A percentile compares a stretch with the other conserved stretches of the same genome.
Evolutionary conservation across 2,113 vertebrate genomes (phyloP).

Genomic region (Xenus cinereus): DNA sequence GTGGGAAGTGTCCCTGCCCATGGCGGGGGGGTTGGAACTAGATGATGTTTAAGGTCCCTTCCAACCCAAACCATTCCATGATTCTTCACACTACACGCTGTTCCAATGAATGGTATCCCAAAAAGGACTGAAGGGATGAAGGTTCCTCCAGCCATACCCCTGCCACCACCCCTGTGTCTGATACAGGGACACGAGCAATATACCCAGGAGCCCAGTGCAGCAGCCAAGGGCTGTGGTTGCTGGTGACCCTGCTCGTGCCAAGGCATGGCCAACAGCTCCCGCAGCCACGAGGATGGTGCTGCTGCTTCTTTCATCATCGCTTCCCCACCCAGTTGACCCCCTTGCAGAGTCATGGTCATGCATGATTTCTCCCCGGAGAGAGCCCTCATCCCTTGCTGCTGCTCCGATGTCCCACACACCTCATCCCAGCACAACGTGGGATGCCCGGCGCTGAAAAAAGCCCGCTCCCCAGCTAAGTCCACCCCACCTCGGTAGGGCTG

Average conservation of each 20-base stretch:
- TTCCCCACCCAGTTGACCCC: neutral
- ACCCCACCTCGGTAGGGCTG: neutral
- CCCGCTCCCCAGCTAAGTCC: neutral
- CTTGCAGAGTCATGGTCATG: neutral
- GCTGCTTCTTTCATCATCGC: neutral
- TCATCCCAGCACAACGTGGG: neutral
- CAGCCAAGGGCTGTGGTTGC: neutral
- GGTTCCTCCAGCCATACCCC: neutral
- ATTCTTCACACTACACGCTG: neutral
- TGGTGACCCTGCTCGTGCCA: neutral
- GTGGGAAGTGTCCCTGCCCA: neutral
- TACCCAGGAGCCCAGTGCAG: neutral
- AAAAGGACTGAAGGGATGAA: neutral
- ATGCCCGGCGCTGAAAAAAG: neutral
- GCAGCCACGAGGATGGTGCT: accelerated
- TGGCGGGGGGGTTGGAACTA: neutral
- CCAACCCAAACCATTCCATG: neutral
- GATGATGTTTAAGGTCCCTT: neutral
- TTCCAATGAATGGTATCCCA: neutral
- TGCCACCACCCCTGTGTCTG: neutral
- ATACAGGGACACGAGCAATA: neutral
- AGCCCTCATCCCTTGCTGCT: neutral
- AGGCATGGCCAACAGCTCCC: neutral
- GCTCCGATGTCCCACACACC: accelerated
- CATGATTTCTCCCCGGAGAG: neutral